Conservation (phyloP, 2,888 invertebrate species). For the Meliscaeva auricollis region DNA sequence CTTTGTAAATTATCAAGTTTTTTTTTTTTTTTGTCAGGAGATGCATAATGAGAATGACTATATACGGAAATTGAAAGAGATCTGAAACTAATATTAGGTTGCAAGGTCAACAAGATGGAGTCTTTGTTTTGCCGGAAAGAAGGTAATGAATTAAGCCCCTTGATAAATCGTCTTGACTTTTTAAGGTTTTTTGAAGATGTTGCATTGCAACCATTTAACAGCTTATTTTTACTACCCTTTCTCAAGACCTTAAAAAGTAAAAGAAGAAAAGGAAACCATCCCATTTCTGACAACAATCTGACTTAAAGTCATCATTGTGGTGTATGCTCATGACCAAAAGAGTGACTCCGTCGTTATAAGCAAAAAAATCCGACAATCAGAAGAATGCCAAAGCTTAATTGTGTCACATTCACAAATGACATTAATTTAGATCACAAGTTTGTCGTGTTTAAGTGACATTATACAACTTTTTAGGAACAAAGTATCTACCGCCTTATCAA, state of each 20-base stretch:
- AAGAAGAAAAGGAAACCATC: too few species aligned
- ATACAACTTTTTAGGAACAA: neutral
- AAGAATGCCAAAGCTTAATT: slow-evolving; percentile 4
- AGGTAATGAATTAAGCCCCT: neutral
- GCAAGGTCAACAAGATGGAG: neutral
- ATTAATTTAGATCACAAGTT: slow-evolving; percentile 52
- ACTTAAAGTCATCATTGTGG: too few species aligned
- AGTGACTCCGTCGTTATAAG: too few species aligned
- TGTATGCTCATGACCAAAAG: too few species aligned
- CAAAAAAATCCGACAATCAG: too few species aligned
- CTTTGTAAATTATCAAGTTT: neutral
- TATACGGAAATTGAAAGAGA: neutral
- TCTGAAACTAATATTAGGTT: neutral
- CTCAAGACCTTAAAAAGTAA: too few species aligned
- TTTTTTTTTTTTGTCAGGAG: neutral
- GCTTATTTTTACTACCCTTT: too few species aligned
- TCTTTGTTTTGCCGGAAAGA: neutral
- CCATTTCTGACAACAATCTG: too few species aligned
- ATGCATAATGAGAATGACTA: neutral
- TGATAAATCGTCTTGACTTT: neutral
- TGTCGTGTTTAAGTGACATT: slow-evolving; percentile 38
- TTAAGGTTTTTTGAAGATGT: too few species aligned
- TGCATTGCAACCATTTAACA: too few species aligned
- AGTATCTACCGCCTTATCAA: neutral
- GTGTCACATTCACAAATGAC: slow-evolving; percentile 43